Percentiles rank a stretch among this genome's conserved stretches.
Evolutionary conservation across 2,888 invertebrate species (phyloP).

Genomic region (Pelosia muscerda): DNA sequence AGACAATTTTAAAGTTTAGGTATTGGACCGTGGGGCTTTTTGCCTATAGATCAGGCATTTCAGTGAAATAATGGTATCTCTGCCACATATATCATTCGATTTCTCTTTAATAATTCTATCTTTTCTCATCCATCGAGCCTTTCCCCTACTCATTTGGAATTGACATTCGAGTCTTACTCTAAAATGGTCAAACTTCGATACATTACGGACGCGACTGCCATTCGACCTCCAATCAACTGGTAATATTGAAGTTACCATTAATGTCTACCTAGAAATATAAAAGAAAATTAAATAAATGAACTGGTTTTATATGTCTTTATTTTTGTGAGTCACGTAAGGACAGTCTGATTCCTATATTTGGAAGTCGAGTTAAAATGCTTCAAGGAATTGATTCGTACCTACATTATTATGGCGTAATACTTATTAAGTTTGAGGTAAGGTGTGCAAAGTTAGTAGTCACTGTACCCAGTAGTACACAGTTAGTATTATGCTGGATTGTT

Average conservation of each 20-base stretch:
- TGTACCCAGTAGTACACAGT: too few species aligned
- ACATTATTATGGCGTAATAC: constrained; percentile 32
- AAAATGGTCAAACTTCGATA: neutral
- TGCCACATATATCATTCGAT: neutral
- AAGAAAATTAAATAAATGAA: neutral
- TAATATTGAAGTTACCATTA: neutral
- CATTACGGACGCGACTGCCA: too few species aligned
- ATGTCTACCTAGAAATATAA: neutral
- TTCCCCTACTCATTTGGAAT: neutral
- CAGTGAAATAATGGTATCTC: neutral
- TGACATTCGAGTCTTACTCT: neutral
- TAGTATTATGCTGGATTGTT: too few species aligned
- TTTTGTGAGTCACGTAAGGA: constrained; percentile 32
- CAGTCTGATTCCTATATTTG: constrained; percentile 34
- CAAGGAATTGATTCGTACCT: constrained; percentile 31
- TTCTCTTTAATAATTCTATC: neutral
- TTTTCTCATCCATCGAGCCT: neutral
- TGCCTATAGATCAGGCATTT: neutral
- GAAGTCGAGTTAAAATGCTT: constrained; percentile 29
- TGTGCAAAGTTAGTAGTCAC: constrained; percentile 25
- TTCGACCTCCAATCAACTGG: neutral
- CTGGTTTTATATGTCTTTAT: constrained; percentile 24
- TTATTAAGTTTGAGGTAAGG: constrained; percentile 38
- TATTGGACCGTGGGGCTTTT: constrained; percentile 1
- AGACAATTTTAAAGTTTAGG: neutral